Base-by-base conservation (phyloP, 2,888 invertebrate genomes). In the Notocelia uddmanniana region DNA sequence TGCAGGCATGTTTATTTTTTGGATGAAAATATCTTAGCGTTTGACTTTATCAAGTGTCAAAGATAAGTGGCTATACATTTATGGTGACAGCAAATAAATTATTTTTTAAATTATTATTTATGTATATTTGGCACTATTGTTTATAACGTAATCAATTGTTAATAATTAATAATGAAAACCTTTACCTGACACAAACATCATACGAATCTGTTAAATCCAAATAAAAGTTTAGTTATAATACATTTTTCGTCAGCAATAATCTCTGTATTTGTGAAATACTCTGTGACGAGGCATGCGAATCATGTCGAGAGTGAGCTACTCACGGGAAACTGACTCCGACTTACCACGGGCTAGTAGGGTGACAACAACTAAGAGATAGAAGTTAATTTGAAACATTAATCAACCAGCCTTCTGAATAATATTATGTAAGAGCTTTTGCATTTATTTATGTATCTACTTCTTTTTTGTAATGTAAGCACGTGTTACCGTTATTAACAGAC, bases 201-300 rank as follows among this genome's bases (percentile, higher is more conserved):
- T 31, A 31, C 5, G 8, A 31, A 26, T 26, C 3, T 5, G 26
- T 26, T 26, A 2, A 5, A 26, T 3, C 5, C 31, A 31, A 9
- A 31, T 31, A 31, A 31, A 8, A 31, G 31, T 31, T 31, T 6
- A 31, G 31, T 31, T 8, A 31, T 6, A 31, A 21, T 21, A 54
- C 3, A 18, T 60, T 41, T 26, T 10, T 15, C 11, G 13, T 26
- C 45, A 11, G n/a, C 45, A 59, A 19, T n/a, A 66, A 34, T 15
- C 68, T 68, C 72, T 72, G 23, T 34, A 6, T 71, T 54, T 6
- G n/a, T 11, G 3, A 34, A 10, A 19, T 72, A 68, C 62, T 68
- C 72, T 72, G 50, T 21, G 55, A 5, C 18, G 11, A 50, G 50
- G 72, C 67, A 72, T 55, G 67, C 60, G 23, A 72, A 50, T 26